phyloP scores from a whole-genome alignment of 2,888 invertebrate genomes.

The Achlya flavicornis region DNA sequence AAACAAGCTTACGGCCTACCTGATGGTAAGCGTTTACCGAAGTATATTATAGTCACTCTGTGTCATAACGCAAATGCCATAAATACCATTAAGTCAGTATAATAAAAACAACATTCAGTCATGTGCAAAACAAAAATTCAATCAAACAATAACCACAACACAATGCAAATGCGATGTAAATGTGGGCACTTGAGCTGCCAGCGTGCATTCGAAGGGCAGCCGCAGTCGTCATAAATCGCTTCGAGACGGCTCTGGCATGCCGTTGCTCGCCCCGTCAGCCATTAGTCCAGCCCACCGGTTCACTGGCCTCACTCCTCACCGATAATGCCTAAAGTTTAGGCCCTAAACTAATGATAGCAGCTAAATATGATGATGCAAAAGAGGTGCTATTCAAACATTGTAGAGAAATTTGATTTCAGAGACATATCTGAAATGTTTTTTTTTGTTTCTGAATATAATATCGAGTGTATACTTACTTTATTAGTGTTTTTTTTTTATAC shows the following conservation, averaged over 20 bases:
- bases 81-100: too few species aligned
- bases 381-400: neutral
- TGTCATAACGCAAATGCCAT: too few species aligned
- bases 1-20: too few species aligned
- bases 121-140: neutral
- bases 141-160: constrained; percentile 24
- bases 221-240: constrained; percentile 61
- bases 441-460: too few species aligned
- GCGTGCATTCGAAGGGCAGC: constrained; percentile 48
- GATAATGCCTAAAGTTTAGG: neutral
- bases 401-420: neutral
- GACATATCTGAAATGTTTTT: too few species aligned
- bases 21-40: too few species aligned
- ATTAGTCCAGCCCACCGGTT: constrained; percentile 48
- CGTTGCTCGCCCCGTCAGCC: constrained; percentile 52
- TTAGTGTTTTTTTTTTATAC: too few species aligned
- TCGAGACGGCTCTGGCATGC: constrained; percentile 37
- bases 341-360: neutral
- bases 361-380: neutral
- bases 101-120: neutral
- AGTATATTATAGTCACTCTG: too few species aligned
- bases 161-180: constrained; percentile 39
- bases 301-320: constrained; percentile 27
- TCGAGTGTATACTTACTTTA: too few species aligned
- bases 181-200: constrained; percentile 46